Conservation (phyloP, 2,888 invertebrate genomes). For the Scelioninae gen. 2 region DNA sequence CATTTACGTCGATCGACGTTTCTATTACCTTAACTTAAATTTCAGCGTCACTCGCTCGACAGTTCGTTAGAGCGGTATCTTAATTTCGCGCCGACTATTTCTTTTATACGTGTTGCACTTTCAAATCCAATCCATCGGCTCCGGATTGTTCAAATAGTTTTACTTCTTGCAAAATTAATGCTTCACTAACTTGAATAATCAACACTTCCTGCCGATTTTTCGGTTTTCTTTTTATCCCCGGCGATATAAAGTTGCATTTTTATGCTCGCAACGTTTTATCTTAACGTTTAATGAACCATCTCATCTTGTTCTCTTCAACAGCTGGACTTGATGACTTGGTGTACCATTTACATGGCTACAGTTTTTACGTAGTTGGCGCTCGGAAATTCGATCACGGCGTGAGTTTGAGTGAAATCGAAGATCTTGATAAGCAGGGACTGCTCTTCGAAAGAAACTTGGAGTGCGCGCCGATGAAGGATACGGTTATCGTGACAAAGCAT, state of each 20-base stretch:
- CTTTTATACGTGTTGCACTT: too few species aligned
- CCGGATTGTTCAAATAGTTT: too few species aligned
- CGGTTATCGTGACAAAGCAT: conserved; percentile 83
- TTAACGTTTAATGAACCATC: background rate
- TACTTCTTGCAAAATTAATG: too few species aligned
- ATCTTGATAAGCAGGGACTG: conserved; percentile 78
- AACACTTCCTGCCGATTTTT: too few species aligned
- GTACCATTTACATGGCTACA: conserved; percentile 86
- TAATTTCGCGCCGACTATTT: too few species aligned
- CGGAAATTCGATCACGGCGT: conserved; percentile 77
- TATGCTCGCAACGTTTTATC: background rate
- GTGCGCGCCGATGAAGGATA: conserved; percentile 83
- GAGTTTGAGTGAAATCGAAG: conserved; percentile 77
- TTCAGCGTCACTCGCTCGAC: too few species aligned
- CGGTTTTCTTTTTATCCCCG: background rate
- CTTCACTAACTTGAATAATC: too few species aligned
- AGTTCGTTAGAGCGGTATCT: too few species aligned
- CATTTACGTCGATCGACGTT: too few species aligned
- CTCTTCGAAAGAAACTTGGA: conserved; percentile 79
- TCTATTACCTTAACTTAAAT: too few species aligned
- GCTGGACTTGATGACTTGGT: conserved; percentile 82
- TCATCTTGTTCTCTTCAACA: conserved; percentile 68
- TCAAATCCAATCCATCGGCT: too few species aligned
- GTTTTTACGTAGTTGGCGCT: conserved; percentile 82
- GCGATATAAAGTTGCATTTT: background rate